A percentile compares a stretch with the other conserved stretches of the same genome.
phyloP scores from a whole-genome alignment of 2,113 vertebrate genomes.

The Muntiacus muntjak region DNA sequence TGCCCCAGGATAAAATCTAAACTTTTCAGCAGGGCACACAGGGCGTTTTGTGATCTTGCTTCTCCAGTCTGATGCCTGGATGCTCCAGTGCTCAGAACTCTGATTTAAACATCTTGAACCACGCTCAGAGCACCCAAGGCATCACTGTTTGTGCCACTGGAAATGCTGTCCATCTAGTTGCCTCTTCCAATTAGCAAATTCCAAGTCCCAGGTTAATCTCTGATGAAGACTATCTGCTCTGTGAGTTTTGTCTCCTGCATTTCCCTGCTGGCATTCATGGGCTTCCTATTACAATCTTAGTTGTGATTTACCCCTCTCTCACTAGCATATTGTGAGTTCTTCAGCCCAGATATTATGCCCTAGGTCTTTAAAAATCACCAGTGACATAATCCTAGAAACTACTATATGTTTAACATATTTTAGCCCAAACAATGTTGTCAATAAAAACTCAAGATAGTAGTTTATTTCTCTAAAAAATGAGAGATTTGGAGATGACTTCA shows the following conservation, averaged over 20 bases:
- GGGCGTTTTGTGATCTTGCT: fast-evolving
- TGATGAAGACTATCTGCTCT: not conserved
- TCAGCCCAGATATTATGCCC: not conserved
- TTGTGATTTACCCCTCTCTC: fast-evolving
- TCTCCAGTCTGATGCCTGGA: not conserved
- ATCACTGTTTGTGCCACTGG: not conserved
- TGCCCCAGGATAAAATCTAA: not conserved
- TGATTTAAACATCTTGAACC: not conserved
- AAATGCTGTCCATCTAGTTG: not conserved
- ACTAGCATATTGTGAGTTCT: not conserved
- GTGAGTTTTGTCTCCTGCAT: not conserved
- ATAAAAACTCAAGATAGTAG: not conserved
- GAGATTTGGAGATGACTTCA: not conserved
- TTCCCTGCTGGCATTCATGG: not conserved
- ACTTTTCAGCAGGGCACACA: not conserved
- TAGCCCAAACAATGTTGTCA: not conserved
- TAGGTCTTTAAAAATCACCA: not conserved
- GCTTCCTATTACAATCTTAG: not conserved
- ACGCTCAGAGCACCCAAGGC: fast-evolving
- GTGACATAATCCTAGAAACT: not conserved
- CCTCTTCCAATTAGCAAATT: not conserved
- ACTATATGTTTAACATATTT: not conserved
- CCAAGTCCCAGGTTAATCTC: not conserved
- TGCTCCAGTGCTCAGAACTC: not conserved
- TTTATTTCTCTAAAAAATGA: not conserved